These are phyloP conservation scores for Cotesia vestalis DNA, from an alignment of 1,140 invertebrate genomes.

Conservation along the genomic window DNA sequence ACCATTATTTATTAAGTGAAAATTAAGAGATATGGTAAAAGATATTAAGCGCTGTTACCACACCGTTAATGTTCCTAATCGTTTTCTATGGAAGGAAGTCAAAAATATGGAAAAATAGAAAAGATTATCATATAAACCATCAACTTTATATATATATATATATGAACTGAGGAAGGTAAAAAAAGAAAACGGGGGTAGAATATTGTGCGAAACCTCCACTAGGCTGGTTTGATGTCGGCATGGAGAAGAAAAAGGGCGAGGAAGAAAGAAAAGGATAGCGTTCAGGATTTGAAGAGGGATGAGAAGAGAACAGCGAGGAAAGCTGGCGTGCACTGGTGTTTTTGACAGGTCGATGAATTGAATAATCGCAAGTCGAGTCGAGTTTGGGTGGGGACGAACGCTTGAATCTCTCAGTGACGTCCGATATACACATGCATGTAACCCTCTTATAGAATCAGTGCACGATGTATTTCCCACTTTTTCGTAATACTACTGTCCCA, in stretches of 20 bases:
- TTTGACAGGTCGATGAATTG: conserved; percentile 69
- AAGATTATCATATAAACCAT: background rate
- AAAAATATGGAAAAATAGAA: background rate
- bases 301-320: conserved; percentile 51
- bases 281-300: conserved; percentile 21
- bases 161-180: background rate
- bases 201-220: conserved; percentile 4
- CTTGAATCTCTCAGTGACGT: conserved; percentile 9
- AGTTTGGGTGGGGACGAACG: conserved; percentile 11
- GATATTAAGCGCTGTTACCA: conserved; percentile 30
- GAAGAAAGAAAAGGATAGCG: conserved; percentile 23
- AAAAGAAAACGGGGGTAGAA: conserved; percentile 21
- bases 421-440: conserved; percentile 4
- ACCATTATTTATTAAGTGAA: no score
- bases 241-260: conserved; percentile 25
- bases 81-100: conserved; percentile 22
- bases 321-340: conserved; percentile 65
- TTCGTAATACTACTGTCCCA: conserved; percentile 14
- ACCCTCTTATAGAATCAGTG: conserved; percentile 10
- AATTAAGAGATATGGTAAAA: background rate
- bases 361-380: conserved; percentile 68
- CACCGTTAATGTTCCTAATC: conserved; percentile 25
- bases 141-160: conserved; percentile 19
- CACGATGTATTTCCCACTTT: conserved; percentile 20
- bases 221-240: background rate